A percentile compares a stretch with the other conserved stretches of the same genome.
phyloP scores from a whole-genome alignment of 2,113 vertebrate species.

The Calonectris borealis region DNA sequence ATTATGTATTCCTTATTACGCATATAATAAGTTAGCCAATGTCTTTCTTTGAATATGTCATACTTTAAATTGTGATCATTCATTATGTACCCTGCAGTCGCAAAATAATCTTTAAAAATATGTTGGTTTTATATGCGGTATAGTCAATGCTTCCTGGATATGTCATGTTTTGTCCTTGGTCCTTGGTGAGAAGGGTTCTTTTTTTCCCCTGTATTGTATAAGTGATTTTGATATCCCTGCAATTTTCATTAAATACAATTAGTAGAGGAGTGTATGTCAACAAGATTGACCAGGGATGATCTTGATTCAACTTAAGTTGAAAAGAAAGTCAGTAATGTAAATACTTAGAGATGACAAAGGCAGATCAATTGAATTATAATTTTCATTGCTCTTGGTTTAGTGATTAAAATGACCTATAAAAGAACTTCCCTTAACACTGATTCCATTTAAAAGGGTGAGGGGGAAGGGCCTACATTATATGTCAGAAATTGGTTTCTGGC shows the following conservation, averaged over 20 bases:
- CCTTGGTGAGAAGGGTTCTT: background rate
- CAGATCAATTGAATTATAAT: constrained; percentile 29
- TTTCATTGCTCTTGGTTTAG: background rate
- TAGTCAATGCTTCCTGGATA: background rate
- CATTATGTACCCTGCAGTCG: background rate
- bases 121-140: background rate
- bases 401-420: constrained; percentile 31
- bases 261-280: background rate
- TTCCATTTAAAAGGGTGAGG: background rate
- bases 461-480: background rate
- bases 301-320: background rate
- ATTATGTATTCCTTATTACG: background rate
- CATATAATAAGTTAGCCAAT: background rate
- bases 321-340: background rate
- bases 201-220: background rate
- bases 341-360: background rate
- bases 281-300: constrained; percentile 7
- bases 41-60: background rate
- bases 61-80: background rate
- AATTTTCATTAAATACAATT: constrained; percentile 33
- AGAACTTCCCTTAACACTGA: background rate
- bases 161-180: background rate
- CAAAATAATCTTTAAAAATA: background rate
- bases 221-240: background rate
- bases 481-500: background rate